Conservation (phyloP, 2,797 vertebrate genomes). For the Phrynocephalus vlangalii region DNA sequence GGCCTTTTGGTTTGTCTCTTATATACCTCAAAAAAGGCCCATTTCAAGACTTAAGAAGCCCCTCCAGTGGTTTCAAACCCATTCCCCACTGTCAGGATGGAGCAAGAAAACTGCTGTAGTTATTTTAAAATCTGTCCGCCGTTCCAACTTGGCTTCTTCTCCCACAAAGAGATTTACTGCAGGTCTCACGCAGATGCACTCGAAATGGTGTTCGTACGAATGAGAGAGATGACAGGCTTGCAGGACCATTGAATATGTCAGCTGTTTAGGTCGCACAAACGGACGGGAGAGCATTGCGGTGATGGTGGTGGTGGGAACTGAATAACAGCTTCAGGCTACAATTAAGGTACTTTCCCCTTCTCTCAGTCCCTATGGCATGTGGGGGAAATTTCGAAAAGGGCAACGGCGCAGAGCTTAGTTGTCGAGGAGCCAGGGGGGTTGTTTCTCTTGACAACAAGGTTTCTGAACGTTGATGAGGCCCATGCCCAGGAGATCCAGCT, state of each 20-base stretch:
- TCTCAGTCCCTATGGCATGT: neutral
- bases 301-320: no score
- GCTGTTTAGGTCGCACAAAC: neutral
- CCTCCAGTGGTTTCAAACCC: neutral
- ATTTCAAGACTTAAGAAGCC: neutral
- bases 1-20: no score
- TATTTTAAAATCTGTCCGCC: neutral
- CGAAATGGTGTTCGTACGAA: neutral
- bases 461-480: no score
- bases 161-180: conserved; percentile 2
- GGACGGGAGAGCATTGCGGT: neutral
- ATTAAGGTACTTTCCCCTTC: neutral
- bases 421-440: neutral
- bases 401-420: neutral
- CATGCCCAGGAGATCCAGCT: no score
- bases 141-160: conserved; percentile 33
- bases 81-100: neutral
- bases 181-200: conserved; percentile 17
- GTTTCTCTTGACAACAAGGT: neutral
- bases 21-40: no score
- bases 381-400: neutral
- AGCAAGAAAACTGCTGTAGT: neutral
- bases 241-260: neutral
- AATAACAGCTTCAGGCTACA: neutral
- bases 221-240: neutral